Percentiles rank a stretch among this genome's conserved stretches.
Conservation (phyloP, 2,797 vertebrate species). For the Odontamblyopus rebecca region DNA sequence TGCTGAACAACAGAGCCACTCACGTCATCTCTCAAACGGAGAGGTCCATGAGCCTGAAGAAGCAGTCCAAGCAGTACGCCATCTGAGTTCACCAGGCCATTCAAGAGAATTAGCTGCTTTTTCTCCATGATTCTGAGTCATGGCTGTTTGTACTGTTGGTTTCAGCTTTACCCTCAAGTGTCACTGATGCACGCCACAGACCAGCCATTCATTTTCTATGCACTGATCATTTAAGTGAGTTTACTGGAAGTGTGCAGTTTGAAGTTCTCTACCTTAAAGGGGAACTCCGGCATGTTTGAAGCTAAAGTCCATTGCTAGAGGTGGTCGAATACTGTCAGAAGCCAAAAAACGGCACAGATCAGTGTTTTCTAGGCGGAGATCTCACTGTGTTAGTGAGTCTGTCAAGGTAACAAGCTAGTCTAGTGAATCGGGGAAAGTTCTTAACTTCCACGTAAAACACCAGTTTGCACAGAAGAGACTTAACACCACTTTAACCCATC, state of each 20-base stretch:
- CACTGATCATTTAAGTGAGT: conserved; percentile 39
- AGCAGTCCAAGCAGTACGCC: conserved; percentile 80
- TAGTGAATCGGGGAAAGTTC: no score
- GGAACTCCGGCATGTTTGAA: no score
- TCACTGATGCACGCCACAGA: conserved; percentile 54
- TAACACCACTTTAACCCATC: no score
- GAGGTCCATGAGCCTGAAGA: conserved; percentile 76
- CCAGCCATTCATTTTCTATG: conserved; percentile 61
- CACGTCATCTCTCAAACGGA: conserved; percentile 81
- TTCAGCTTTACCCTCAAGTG: conserved; percentile 61
- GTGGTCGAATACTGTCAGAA: no score
- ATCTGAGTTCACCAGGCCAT: conserved; percentile 63
- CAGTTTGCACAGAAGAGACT: no score
- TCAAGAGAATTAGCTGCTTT: conserved; percentile 35
- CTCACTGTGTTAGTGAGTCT: no score
- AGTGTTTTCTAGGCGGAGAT: no score
- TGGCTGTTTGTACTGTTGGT: conserved; percentile 59
- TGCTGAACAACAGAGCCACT: conserved; percentile 82
- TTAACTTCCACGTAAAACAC: no score
- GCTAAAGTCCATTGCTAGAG: no score
- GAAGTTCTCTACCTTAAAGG: conserved; percentile 31
- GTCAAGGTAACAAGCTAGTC: no score
- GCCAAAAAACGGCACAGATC: no score
- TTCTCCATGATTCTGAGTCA: conserved; percentile 18
- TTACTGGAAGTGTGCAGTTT: conserved; percentile 35